Evolutionary conservation across 1,140 invertebrate species (phyloP), one percentile per base, ranked within the genome.

Genomic region (Drosophila triauraria): DNA sequence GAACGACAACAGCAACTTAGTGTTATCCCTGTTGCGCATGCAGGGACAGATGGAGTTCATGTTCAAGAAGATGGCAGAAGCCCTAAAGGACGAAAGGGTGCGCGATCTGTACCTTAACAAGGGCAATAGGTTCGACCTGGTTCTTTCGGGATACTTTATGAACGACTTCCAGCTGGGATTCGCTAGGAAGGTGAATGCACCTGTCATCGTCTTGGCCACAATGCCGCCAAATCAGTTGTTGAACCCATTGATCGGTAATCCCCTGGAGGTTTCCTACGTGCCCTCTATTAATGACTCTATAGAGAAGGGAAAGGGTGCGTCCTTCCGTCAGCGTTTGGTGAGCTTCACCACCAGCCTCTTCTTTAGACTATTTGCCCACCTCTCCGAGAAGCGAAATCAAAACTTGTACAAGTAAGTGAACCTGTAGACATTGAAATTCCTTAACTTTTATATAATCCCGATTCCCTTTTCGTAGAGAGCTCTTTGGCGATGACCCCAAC

Each of bases 141-240:
- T 82, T 3, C 69, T 91, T 20, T 43, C 80, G 3, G 91, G 90
- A 2, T 87, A 60, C 38, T 85, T 88, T 32, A 20, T 91, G 13
- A 92, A 91, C 32, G 60, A 63, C 20, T 92, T 65, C 10, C 70
- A 84, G 15, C 60, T 91, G 2, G 86, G 70, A 0, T 69, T 91
- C 6, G 83, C 78, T 0, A 68, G 71, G 4, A 91, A 91, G 47
- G 61, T 92, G 7, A 88, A 85, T 2, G 84, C 78, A 0, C 91
- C 91, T 0, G 32, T 81, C 6, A 53, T 85, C 1, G 46, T 88
- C 1, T 72, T 64, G 7, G 57, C 76, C 9, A 72, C 79, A 5
- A 64, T 69, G 50, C 71, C 43, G 3, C 70, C 54, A 13, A 54
- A 15, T 12, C 77, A 8, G 46, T 61, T 43, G 44, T 74, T 27